Percentiles rank a stretch among this genome's conserved stretches.
Evolutionary conservation across 2,888 invertebrate species (phyloP).

Genomic region (Sphinx pinastri): DNA sequence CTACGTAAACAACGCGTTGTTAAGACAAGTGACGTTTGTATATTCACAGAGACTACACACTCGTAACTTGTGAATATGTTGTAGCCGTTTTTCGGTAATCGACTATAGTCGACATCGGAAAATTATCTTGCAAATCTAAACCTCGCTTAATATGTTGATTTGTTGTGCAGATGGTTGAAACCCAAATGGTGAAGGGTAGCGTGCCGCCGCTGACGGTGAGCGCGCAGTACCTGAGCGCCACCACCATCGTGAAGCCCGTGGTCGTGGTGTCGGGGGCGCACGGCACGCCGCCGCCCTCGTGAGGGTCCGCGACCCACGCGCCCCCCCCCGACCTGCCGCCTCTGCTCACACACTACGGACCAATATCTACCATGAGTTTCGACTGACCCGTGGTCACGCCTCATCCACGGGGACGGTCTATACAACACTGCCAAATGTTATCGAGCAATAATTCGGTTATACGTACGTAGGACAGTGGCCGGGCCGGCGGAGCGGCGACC

Average conservation of each 20-base stretch:
- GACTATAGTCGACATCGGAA: no score
- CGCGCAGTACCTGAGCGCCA: conserved; percentile 86
- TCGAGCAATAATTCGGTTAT: conserved; percentile 44
- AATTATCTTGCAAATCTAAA: no score
- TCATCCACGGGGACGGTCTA: not conserved
- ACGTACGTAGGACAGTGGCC: conserved; percentile 14
- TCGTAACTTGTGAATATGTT: no score
- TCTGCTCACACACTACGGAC: conserved; percentile 15
- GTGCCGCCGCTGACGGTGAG: conserved; percentile 86
- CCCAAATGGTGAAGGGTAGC: conserved; percentile 83
- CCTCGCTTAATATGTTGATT: not conserved
- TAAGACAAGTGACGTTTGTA: no score
- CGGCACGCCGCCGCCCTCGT: conserved; percentile 45
- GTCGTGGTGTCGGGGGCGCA: conserved; percentile 83
- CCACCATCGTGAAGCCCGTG: conserved; percentile 87
- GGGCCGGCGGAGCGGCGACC: conserved; percentile 5
- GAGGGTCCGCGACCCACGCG: conserved; percentile 34
- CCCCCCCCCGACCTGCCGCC: conserved; percentile 38
- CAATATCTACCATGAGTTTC: not conserved
- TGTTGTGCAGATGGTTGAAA: conserved; percentile 72
- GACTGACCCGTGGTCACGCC: conserved; percentile 26
- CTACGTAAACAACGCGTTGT: no score
- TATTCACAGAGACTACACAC: no score
- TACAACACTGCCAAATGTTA: conserved; percentile 47
- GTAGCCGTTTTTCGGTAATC: no score